phyloP scores from a whole-genome alignment of 2,797 vertebrate genomes.

The Falco concolor region DNA sequence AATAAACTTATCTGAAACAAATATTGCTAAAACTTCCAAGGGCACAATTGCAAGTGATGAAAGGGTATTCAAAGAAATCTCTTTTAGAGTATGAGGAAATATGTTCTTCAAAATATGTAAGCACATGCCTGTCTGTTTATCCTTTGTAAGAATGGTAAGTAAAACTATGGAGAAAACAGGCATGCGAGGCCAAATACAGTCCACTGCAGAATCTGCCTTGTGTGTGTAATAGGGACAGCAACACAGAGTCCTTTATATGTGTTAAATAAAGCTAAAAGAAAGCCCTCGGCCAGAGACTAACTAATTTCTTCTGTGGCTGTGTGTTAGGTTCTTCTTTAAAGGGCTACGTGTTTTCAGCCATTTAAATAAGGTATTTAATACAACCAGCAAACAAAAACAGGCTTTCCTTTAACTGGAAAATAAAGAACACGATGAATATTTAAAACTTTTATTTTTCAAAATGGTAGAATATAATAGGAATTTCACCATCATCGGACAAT shows the following conservation, averaged over 20 bases:
- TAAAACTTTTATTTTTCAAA: not conserved
- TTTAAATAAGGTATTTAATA: not conserved
- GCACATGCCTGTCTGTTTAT: conserved; percentile 8
- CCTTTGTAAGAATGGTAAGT: not conserved
- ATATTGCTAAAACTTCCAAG: conserved; percentile 23
- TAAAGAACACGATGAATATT: not conserved
- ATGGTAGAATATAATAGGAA: not conserved
- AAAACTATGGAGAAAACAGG: not conserved
- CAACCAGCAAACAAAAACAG: not conserved
- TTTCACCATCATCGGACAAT: not conserved
- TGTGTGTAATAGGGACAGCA: not conserved
- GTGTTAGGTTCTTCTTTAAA: not conserved
- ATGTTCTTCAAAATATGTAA: conserved; percentile 21
- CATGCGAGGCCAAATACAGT: not conserved
- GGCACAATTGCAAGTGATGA: not conserved
- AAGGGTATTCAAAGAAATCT: not conserved
- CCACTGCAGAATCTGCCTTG: not conserved
- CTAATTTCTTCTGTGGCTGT: not conserved
- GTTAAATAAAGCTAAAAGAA: not conserved
- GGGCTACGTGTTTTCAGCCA: not conserved
- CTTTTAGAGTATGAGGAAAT: not conserved
- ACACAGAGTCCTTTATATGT: not conserved
- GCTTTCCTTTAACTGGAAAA: not conserved
- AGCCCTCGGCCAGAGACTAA: not conserved
- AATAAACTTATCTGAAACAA: conserved; percentile 50